phyloP scores from a whole-genome alignment of 1,140 invertebrate species.

The Trachymyrmex septentrionalis region DNA sequence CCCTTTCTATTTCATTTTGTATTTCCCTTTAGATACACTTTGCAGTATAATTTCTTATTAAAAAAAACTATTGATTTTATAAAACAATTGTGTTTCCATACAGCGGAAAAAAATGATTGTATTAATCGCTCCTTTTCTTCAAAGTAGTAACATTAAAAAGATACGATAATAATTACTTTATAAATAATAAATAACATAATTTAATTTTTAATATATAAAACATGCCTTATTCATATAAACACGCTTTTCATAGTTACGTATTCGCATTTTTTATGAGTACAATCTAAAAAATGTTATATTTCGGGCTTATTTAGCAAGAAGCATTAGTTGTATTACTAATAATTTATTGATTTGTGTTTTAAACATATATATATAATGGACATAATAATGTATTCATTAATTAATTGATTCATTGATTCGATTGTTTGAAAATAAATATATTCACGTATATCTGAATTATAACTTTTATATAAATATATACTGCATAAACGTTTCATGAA shows the following conservation, averaged over 20 bases:
- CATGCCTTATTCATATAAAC: neutral
- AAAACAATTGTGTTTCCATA: constrained; percentile 22
- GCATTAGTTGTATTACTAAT: neutral
- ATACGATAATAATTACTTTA: neutral
- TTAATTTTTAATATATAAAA: constrained; percentile 16
- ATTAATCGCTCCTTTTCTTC: neutral
- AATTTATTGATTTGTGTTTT: constrained; percentile 7
- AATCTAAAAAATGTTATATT: neutral
- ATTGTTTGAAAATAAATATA: constrained; percentile 1
- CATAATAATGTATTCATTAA: neutral
- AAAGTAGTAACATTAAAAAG: constrained; percentile 1
- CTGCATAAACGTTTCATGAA: neutral
- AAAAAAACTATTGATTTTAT: constrained; percentile 24
- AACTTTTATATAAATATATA: constrained; percentile 2
- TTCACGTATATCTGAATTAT: neutral
- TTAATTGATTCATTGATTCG: neutral
- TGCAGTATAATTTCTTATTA: constrained; percentile 26
- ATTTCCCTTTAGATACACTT: constrained; percentile 27
- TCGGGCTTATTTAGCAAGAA: neutral
- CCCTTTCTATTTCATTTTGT: neutral
- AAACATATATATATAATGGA: neutral
- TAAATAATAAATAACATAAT: neutral
- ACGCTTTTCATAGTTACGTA: neutral
- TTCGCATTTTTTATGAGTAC: neutral
- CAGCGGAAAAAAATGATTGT: neutral